Evolutionary conservation across 2,113 vertebrate species (phyloP).

Genomic region (Actenoides lindsayi): DNA sequence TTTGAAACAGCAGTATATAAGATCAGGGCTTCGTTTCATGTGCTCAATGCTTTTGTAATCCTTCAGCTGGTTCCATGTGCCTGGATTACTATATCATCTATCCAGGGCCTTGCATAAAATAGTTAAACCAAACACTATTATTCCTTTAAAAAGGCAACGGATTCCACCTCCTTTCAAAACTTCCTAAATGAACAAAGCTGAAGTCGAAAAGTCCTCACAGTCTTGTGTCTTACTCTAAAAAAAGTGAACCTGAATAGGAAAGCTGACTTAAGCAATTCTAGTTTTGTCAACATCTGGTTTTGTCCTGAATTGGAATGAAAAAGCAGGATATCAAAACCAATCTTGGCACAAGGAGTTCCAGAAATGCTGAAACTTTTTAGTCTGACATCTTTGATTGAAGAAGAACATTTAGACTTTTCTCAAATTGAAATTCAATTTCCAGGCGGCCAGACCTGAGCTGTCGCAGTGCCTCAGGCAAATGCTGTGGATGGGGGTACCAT

Average conservation of each 20-base stretch:
- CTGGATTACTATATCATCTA: background rate
- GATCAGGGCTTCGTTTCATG: background rate
- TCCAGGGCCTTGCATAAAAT: background rate
- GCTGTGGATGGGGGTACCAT: background rate
- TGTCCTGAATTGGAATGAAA: conserved; percentile 18
- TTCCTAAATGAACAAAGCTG: background rate
- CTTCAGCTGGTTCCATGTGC: background rate
- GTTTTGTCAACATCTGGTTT: conserved; percentile 42
- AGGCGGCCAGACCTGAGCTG: background rate
- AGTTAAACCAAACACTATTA: background rate
- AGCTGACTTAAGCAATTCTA: conserved; percentile 20
- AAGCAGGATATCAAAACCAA: background rate
- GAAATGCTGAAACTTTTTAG: conserved; percentile 5
- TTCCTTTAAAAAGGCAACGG: background rate
- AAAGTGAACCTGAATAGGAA: background rate
- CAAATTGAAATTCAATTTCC: conserved; percentile 52
- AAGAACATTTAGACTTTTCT: conserved; percentile 51
- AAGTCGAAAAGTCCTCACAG: background rate
- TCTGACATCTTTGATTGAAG: conserved; percentile 40
- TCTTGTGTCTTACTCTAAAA: background rate
- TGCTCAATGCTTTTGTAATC: background rate
- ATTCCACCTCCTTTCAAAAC: background rate
- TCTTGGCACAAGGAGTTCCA: background rate
- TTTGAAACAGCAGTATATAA: background rate
- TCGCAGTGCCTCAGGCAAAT: background rate